Evolutionary conservation across 2,113 vertebrate species (phyloP).

Genomic region (Bos indicus): DNA sequence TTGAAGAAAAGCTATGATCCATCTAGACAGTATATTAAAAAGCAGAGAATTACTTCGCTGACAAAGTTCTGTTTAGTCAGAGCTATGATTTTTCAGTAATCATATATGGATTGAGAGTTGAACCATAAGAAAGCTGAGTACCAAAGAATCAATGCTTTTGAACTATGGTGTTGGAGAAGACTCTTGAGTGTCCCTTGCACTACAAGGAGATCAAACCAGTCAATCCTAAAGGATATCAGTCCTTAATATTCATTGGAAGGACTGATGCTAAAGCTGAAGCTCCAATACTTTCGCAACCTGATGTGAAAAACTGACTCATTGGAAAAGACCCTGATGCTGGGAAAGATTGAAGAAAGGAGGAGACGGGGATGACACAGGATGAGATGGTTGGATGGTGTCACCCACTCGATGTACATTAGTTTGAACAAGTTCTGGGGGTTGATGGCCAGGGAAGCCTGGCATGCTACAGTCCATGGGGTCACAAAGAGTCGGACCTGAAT

Average conservation of each 20-base stretch:
- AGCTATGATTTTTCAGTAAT: neutral
- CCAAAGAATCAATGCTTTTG: neutral
- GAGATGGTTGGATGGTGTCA: neutral
- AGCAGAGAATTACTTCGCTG: neutral
- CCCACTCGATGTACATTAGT: neutral
- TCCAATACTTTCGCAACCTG: neutral
- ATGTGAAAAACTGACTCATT: neutral
- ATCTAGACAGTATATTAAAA: neutral
- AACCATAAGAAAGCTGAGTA: neutral
- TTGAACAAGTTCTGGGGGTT: neutral
- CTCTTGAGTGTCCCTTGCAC: neutral
- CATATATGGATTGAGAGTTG: neutral
- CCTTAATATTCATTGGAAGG: neutral
- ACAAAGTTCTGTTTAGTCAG: neutral
- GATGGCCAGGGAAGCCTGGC: neutral
- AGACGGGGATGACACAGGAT: fast-evolving
- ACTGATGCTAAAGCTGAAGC: neutral
- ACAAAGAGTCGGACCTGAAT: neutral
- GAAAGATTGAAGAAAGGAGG: neutral
- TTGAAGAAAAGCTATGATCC: neutral
- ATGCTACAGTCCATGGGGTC: fast-evolving
- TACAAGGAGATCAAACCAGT: neutral
- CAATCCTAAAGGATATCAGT: neutral
- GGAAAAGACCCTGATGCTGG: neutral
- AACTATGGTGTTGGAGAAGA: neutral